phyloP scores from a whole-genome alignment of 92 coral and sea anemone species.

The Palythoa grandis region DNA sequence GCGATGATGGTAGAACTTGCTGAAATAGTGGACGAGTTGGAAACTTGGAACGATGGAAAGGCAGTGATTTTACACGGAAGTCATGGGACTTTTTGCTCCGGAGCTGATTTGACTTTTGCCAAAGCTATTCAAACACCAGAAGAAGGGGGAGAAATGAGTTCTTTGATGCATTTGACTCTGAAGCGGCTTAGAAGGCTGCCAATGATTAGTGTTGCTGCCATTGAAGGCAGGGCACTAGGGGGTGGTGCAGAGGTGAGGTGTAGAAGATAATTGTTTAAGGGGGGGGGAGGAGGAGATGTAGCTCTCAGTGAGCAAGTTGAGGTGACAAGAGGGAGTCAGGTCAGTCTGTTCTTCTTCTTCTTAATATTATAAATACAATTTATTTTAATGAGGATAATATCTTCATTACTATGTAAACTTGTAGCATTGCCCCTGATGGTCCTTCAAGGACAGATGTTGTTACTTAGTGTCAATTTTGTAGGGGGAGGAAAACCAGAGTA shows the following conservation, averaged over 20 bases:
- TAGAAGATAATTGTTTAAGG: background rate
- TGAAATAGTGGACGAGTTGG: constrained; percentile 84
- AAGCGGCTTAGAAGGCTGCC: constrained; percentile 76
- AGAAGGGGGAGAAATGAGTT: constrained; percentile 88
- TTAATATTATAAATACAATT: no score
- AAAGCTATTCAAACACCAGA: constrained; percentile 77
- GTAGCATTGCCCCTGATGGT: no score
- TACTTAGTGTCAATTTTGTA: no score
- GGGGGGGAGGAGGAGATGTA: background rate
- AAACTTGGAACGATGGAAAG: constrained; percentile 83
- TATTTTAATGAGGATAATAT: no score
- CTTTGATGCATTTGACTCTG: constrained; percentile 91
- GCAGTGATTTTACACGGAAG: constrained; percentile 79
- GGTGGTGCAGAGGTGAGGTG: constrained; percentile 94
- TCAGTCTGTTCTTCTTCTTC: no score
- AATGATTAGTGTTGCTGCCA: constrained; percentile 81
- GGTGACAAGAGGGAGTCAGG: no score
- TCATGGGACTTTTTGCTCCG: constrained; percentile 85
- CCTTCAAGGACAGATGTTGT: no score
- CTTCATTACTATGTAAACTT: no score
- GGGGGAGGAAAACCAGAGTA: no score
- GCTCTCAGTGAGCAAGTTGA: background rate
- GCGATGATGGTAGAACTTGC: constrained; percentile 92
- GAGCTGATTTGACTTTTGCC: constrained; percentile 87
- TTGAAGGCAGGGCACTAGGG: constrained; percentile 91